These are phyloP conservation scores for Pachyuromys duprasi DNA, from an alignment of 2,797 vertebrate species.

Conservation along the genomic window DNA sequence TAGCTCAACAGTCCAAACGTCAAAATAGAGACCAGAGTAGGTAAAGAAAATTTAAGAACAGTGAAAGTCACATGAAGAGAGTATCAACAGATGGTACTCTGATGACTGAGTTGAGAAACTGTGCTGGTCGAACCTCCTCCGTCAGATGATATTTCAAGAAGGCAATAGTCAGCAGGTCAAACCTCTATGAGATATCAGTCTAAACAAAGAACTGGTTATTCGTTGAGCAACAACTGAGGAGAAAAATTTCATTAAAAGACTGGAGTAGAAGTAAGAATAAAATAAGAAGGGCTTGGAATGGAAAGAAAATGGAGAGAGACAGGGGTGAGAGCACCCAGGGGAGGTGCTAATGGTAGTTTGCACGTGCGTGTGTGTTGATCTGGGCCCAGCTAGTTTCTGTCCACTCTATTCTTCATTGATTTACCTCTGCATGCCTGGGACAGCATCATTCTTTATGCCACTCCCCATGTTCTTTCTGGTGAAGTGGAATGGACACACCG, in stretches of 20 bases:
- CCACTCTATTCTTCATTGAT: fast-evolving
- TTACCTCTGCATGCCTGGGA: fast-evolving
- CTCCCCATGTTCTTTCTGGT: not conserved
- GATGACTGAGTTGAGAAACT: not conserved
- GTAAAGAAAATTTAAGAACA: not conserved
- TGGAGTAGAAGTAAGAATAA: not conserved
- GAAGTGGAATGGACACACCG: not conserved
- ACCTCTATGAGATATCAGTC: not conserved
- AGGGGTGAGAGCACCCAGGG: too few species aligned
- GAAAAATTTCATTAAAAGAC: not conserved
- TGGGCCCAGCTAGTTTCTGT: not conserved
- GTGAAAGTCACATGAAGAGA: not conserved
- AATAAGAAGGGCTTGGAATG: not conserved
- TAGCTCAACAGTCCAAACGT: not conserved
- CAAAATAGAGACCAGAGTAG: not conserved
- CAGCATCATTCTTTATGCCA: not conserved
- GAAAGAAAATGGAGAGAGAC: too few species aligned
- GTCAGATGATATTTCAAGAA: not conserved
- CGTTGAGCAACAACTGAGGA: not conserved
- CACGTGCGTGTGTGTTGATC: fast-evolving
- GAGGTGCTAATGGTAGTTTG: not conserved
- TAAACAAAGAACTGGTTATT: not conserved
- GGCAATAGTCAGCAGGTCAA: not conserved
- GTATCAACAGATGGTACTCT: not conserved
- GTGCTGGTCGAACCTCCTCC: fast-evolving